Evolutionary conservation across 2,888 invertebrate genomes (phyloP).

Genomic region (Ennomos erosarius): DNA sequence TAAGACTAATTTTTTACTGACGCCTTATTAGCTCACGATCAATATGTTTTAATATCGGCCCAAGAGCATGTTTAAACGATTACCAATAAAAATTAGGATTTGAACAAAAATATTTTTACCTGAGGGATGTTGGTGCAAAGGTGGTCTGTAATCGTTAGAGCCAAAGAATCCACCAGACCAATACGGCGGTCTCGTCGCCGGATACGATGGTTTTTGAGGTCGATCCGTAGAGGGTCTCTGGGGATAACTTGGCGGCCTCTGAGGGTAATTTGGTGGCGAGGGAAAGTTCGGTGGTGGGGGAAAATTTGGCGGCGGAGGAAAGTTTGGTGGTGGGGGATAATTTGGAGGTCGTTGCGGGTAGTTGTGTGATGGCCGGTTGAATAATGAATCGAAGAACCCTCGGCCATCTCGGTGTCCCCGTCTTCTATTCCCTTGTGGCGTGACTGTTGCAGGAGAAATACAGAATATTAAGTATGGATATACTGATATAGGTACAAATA

Average conservation of each 20-base stretch:
- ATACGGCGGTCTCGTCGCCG: slow-evolving; percentile 57
- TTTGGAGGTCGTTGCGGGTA: slow-evolving; percentile 16
- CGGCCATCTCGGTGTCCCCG: slow-evolving; percentile 36
- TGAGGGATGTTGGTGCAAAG: slow-evolving; percentile 60
- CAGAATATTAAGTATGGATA: not conserved
- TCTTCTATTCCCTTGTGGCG: slow-evolving; percentile 42
- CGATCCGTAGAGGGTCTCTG: slow-evolving; percentile 26
- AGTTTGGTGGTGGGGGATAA: slow-evolving; percentile 17
- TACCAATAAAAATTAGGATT: not conserved
- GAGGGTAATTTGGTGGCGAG: not conserved
- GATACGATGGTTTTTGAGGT: slow-evolving; percentile 44
- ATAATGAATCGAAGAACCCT: slow-evolving; percentile 30
- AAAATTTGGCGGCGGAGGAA: not conserved
- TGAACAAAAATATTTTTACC: slow-evolving; percentile 48
- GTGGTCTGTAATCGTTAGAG: slow-evolving; percentile 64
- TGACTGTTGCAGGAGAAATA: slow-evolving; percentile 49
- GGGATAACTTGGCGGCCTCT: slow-evolving; percentile 9
- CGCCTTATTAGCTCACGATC: too few species aligned
- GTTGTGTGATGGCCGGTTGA: slow-evolving; percentile 16
- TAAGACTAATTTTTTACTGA: too few species aligned
- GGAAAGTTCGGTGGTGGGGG: slow-evolving; percentile 1
- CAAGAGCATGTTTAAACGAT: too few species aligned
- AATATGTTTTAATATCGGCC: too few species aligned
- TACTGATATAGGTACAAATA: not conserved
- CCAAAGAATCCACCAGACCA: slow-evolving; percentile 67